phyloP scores from a whole-genome alignment of 2,888 invertebrate genomes.

The Melanophora roralis region DNA sequence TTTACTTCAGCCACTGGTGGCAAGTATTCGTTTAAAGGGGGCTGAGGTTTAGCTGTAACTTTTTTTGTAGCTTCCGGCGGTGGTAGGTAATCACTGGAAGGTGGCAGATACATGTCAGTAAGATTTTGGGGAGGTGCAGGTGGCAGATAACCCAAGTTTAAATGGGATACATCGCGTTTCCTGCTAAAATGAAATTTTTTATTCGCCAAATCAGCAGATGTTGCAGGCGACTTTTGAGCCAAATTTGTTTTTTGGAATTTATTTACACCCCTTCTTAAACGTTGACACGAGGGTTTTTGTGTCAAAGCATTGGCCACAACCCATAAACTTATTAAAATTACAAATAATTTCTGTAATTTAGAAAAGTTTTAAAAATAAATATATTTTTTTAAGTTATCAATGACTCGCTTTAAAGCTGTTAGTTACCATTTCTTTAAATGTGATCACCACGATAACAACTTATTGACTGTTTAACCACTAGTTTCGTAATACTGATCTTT shows the following conservation, averaged over 20 bases:
- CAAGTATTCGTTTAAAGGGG: not conserved
- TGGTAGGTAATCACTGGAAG: slow-evolving; percentile 27
- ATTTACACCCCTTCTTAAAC: slow-evolving; percentile 69
- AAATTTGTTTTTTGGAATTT: slow-evolving; percentile 65
- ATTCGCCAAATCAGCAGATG: too few species aligned
- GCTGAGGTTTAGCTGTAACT: slow-evolving; percentile 48
- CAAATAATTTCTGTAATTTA: slow-evolving; percentile 68
- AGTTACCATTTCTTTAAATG: slow-evolving; percentile 43
- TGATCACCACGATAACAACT: not conserved
- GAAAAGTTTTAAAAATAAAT: not conserved
- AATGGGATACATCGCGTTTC: slow-evolving; percentile 71
- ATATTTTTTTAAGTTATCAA: too few species aligned
- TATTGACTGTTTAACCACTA: not conserved
- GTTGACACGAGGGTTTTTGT: slow-evolving; percentile 56
- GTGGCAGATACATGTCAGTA: slow-evolving; percentile 48
- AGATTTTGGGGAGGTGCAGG: not conserved
- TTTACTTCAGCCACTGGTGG: not conserved
- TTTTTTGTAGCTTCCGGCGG: not conserved
- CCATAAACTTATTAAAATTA: slow-evolving; percentile 63
- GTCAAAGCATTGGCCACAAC: slow-evolving; percentile 66
- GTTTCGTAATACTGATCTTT: slow-evolving; percentile 3
- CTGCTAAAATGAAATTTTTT: slow-evolving; percentile 68
- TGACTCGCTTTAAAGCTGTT: too few species aligned
- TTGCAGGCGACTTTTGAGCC: slow-evolving; percentile 46
- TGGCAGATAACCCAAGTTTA: slow-evolving; percentile 65